Conservation (phyloP, 2,113 vertebrate genomes). For the Elgaria multicarinata region DNA sequence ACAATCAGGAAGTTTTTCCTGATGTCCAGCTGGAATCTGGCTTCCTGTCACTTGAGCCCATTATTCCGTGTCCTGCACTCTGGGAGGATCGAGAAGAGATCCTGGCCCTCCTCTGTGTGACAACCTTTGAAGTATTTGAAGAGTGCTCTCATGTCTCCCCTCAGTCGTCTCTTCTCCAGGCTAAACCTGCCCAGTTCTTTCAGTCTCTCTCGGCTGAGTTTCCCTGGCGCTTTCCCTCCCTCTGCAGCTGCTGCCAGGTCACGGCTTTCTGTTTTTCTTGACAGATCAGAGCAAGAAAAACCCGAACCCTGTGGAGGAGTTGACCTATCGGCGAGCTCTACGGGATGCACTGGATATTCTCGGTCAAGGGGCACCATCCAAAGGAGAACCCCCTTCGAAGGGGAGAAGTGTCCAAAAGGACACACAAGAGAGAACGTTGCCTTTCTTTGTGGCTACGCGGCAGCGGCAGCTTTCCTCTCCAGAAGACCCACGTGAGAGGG, state of each 20-base stretch:
- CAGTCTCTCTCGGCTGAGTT: no score
- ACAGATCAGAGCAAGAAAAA: not conserved
- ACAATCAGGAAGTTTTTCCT: no score
- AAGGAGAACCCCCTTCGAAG: not conserved
- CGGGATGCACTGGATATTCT: conserved; percentile 73
- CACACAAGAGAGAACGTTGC: accelerated
- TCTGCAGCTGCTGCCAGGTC: not conserved
- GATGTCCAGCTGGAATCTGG: no score
- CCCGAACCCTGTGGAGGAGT: conserved; percentile 54
- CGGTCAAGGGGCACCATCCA: accelerated
- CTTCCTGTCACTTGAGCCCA: no score
- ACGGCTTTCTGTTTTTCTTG: accelerated
- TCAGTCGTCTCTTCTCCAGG: no score
- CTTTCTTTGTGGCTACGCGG: accelerated
- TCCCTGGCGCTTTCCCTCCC: no score
- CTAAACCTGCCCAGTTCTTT: no score
- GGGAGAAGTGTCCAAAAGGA: not conserved
- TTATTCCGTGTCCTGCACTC: no score
- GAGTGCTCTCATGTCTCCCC: no score
- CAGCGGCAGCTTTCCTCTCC: accelerated
- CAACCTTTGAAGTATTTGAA: no score
- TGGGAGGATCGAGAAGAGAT: no score
- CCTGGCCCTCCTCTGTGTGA: no score
- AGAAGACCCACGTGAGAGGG: not conserved
- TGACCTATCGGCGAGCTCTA: conserved; percentile 74